These are phyloP conservation scores for Alauda arvensis DNA, from an alignment of 2,797 vertebrate species.

Conservation along the genomic window DNA sequence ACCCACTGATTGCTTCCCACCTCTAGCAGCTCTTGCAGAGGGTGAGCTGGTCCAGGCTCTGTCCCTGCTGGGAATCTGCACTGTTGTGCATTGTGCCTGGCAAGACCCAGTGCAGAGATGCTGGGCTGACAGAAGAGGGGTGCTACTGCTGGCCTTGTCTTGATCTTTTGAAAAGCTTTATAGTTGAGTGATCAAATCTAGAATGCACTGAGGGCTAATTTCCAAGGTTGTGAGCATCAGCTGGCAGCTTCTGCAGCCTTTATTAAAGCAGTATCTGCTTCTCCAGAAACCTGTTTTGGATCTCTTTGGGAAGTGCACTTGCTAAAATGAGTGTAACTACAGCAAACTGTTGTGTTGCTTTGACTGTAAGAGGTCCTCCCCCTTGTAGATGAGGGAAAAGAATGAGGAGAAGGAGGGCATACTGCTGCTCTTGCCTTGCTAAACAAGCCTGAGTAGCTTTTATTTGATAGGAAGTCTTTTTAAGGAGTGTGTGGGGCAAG, in stretches of 20 bases:
- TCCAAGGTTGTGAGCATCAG: not conserved
- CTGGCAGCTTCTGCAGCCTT: not conserved
- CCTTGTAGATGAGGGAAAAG: not conserved
- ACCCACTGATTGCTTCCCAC: not conserved
- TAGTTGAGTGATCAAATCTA: not conserved
- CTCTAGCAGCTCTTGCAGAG: not conserved
- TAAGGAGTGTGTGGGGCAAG: not conserved
- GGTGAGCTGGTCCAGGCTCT: not conserved
- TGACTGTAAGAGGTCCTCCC: not conserved
- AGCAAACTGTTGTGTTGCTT: not conserved
- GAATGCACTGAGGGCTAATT: not conserved
- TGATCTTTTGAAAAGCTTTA: not conserved
- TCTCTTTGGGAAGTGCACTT: not conserved
- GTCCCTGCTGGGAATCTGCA: not conserved
- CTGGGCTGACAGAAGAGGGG: not conserved
- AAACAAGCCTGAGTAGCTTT: not conserved
- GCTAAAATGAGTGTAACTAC: not conserved
- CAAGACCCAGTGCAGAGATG: not conserved
- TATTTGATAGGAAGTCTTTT: not conserved
- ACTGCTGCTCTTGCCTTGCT: not conserved
- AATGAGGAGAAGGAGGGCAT: not conserved
- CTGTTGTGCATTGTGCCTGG: not conserved
- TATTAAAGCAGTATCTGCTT: not conserved
- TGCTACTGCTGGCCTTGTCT: not conserved
- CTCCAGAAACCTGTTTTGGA: not conserved